Evolutionary conservation across 1,140 invertebrate genomes (phyloP).

Genomic region (Oscheius sp.): DNA sequence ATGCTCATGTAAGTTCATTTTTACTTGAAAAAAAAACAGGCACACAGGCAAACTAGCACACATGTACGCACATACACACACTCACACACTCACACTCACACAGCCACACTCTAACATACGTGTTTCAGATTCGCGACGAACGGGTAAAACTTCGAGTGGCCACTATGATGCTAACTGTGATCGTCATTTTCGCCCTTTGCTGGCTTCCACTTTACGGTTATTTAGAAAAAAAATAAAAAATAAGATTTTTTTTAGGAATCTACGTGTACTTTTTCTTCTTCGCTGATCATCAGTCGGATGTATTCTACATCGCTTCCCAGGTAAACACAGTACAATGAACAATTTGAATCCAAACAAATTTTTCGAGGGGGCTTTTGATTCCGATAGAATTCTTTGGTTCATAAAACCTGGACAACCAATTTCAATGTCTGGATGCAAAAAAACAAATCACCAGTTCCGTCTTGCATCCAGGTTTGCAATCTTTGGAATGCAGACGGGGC

Average conservation of each 20-base stretch:
- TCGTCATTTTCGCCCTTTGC: slow-evolving; percentile 86
- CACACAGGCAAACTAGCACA: too few relatives aligned
- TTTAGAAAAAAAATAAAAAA: slow-evolving; percentile 28
- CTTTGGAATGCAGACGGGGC: neutral
- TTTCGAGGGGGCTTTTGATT: neutral
- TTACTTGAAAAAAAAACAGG: too few relatives aligned
- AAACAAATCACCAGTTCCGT: neutral
- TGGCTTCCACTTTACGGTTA: slow-evolving; percentile 84
- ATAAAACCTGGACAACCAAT: too few relatives aligned
- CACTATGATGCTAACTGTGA: slow-evolving; percentile 91
- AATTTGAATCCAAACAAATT: neutral
- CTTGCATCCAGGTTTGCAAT: too few relatives aligned
- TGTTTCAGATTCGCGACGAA: slow-evolving; percentile 70
- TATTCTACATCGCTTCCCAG: slow-evolving; percentile 31
- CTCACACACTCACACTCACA: too few relatives aligned
- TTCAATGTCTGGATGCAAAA: too few relatives aligned
- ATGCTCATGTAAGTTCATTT: slow-evolving; percentile 72
- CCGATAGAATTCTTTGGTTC: neutral
- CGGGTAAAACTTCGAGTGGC: slow-evolving; percentile 88
- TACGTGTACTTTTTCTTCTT: slow-evolving; percentile 42
- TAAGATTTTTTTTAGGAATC: slow-evolving; percentile 24
- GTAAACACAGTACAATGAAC: neutral
- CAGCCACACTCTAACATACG: neutral
- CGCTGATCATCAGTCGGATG: slow-evolving; percentile 33
- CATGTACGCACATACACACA: too few relatives aligned